These are phyloP conservation scores for Limnephilus auricula DNA, from an alignment of 2,888 invertebrate genomes.

Conservation along the genomic window DNA sequence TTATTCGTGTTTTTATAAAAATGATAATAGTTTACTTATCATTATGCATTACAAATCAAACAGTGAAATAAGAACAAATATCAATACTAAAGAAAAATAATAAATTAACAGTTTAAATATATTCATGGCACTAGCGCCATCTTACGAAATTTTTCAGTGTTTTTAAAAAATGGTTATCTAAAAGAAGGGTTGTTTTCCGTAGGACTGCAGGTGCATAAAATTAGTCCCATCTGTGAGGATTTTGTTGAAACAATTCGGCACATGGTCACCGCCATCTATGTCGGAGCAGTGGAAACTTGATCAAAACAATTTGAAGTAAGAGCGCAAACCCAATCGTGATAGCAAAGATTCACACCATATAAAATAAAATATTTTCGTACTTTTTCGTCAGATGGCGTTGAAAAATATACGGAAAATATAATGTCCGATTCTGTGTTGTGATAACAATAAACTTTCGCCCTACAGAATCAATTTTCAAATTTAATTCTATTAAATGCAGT, in stretches of 20 bases:
- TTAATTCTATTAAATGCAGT: too few species aligned
- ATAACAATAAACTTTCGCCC: conserved; percentile 14
- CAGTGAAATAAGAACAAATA: neutral
- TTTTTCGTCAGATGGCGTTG: neutral
- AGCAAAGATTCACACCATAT: neutral
- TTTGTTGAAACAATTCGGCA: neutral
- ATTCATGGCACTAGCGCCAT: neutral
- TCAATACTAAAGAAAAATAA: neutral
- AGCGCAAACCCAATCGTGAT: neutral
- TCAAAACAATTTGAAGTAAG: neutral
- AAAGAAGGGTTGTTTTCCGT: neutral
- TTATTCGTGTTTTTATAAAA: neutral
- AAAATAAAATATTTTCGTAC: neutral
- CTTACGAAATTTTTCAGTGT: neutral
- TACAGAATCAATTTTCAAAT: neutral
- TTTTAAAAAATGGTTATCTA: neutral
- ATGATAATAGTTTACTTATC: neutral
- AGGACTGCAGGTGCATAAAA: neutral
- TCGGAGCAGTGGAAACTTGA: neutral
- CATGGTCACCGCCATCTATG: neutral
- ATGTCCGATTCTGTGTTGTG: conserved; percentile 4
- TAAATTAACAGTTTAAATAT: too few species aligned
- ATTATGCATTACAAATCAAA: neutral
- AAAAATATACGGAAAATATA: neutral
- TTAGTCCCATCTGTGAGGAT: neutral